Evolutionary conservation across 2,797 vertebrate genomes (phyloP).

Genomic region (Cirrhinus molitorella): DNA sequence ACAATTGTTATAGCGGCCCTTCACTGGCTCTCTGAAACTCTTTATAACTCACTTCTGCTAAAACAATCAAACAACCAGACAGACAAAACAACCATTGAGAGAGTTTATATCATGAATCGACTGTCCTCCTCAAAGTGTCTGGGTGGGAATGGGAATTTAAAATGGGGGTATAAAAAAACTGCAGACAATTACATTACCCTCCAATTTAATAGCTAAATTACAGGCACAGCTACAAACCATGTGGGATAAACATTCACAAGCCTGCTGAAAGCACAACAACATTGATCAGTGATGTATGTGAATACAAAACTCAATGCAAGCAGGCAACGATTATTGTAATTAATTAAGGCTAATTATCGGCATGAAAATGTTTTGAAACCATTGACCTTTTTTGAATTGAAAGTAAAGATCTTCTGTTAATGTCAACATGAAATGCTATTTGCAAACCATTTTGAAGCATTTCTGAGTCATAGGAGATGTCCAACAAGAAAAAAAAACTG

Average conservation of each 20-base stretch:
- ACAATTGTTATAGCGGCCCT: constrained; percentile 27
- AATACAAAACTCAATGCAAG: constrained; percentile 15
- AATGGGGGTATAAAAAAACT: constrained; percentile 10
- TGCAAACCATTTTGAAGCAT: background rate
- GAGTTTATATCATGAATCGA: constrained; percentile 29
- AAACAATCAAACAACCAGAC: constrained; percentile 42
- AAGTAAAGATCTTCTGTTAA: constrained; percentile 19
- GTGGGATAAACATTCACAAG: constrained; percentile 19
- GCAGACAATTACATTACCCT: background rate
- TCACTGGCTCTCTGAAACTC: constrained; percentile 10
- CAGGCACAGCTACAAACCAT: background rate
- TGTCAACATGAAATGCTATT: constrained; percentile 6
- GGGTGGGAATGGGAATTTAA: background rate
- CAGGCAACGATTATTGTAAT: constrained; percentile 19
- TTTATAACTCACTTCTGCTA: constrained; percentile 24
- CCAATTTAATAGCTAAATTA: constrained; percentile 15
- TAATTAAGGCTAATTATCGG: constrained; percentile 24
- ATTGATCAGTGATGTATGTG: background rate
- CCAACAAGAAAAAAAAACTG: background rate
- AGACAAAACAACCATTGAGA: constrained; percentile 25
- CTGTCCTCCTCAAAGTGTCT: constrained; percentile 23
- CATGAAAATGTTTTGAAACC: constrained; percentile 20
- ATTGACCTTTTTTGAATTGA: constrained; percentile 36
- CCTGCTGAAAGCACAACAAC: constrained; percentile 4
- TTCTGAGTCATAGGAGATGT: background rate